Conservation (phyloP, 1,140 invertebrate genomes). For the Monochamus saltuarius region DNA sequence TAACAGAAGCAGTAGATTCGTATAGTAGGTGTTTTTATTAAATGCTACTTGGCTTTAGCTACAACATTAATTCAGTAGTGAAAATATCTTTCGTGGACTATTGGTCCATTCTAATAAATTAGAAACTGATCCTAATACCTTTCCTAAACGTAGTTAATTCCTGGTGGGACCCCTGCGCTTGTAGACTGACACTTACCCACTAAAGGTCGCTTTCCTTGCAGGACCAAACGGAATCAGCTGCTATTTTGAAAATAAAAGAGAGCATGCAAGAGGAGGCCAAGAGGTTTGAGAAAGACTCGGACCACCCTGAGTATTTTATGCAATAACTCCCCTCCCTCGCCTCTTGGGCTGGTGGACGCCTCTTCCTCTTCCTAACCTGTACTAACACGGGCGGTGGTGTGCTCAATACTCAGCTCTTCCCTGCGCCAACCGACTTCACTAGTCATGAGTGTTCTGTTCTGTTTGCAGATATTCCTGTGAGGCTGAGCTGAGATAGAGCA, state of each 20-base stretch:
- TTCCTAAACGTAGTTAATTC: background rate
- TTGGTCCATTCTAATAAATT: background rate
- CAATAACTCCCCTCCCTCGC: constrained; percentile 66
- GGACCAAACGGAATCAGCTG: constrained; percentile 97
- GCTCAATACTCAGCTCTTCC: constrained; percentile 49
- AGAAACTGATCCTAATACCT: background rate
- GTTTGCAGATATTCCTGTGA: constrained; percentile 54
- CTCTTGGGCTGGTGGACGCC: constrained; percentile 52
- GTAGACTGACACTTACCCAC: constrained; percentile 53
- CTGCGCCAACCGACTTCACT: constrained; percentile 46
- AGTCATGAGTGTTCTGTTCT: constrained; percentile 52
- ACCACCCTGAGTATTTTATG: constrained; percentile 96
- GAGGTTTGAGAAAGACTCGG: constrained; percentile 98
- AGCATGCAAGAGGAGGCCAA: constrained; percentile 99
- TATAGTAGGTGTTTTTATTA: background rate
- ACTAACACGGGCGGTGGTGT: constrained; percentile 53
- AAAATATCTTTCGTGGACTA: background rate
- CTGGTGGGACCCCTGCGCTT: constrained; percentile 41
- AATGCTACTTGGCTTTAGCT: background rate
- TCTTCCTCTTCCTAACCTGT: constrained; percentile 50
- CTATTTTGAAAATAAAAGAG: constrained; percentile 99
- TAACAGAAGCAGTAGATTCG: background rate
- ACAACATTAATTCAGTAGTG: background rate
- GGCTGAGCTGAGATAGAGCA: constrained; percentile 32
- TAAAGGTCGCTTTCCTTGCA: constrained; percentile 68